Evolutionary conservation across 2,797 vertebrate species (phyloP).

Genomic region (Falco columbarius): DNA sequence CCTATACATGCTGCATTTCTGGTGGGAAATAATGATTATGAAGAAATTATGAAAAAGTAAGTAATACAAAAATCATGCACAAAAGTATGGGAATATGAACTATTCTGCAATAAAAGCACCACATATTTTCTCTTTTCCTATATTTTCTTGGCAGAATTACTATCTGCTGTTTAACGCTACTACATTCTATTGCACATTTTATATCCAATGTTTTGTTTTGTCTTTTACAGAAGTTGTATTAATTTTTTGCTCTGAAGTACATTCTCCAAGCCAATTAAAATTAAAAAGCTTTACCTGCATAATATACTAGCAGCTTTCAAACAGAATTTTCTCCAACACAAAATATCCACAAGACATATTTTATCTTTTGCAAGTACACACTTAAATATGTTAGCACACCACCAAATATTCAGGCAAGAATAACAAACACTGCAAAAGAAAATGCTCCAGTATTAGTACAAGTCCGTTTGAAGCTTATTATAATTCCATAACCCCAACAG

Average conservation of each 20-base stretch:
- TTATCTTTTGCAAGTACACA: not conserved
- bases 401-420: not conserved
- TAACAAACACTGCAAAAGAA: slow-evolving; percentile 8
- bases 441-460: not conserved
- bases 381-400: not conserved
- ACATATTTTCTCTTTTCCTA: not conserved
- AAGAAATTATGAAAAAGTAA: not conserved
- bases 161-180: slow-evolving; percentile 13
- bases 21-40: not conserved
- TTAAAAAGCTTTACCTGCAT: slow-evolving; percentile 14
- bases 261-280: slow-evolving; percentile 54
- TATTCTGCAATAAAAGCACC: not conserved
- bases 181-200: not conserved
- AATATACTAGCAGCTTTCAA: slow-evolving; percentile 12
- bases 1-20: not conserved
- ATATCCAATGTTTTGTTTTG: slow-evolving; percentile 39
- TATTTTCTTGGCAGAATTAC: slow-evolving; percentile 26
- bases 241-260: slow-evolving; percentile 48
- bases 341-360: not conserved
- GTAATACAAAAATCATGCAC: not conserved
- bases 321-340: slow-evolving; percentile 6
- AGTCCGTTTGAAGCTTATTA: slow-evolving; percentile 2
- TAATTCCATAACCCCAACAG: not conserved
- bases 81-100: not conserved
- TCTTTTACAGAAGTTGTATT: slow-evolving; percentile 34